Base-by-base conservation (phyloP, 1,140 invertebrate species). In the Berghia stephanieae region DNA sequence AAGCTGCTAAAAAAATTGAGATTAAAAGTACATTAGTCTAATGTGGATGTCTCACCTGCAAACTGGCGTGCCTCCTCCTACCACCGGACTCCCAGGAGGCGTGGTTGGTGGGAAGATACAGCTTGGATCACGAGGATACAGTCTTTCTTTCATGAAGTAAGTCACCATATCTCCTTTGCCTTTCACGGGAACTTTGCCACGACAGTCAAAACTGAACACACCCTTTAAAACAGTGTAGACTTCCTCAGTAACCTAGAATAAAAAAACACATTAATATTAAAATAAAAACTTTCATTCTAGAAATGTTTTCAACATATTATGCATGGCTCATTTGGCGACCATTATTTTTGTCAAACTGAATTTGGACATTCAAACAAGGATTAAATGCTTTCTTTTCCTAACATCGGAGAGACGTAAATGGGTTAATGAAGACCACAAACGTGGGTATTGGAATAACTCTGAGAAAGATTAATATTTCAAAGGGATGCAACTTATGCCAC, bases 101-200 rank as follows among this genome's bases (percentile, higher is more conserved):
- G 79, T 52, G 3, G 76, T 67, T 21, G 79, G 80, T 0, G 80
- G 77, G 60, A 79, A 80, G 8, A 66, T 75, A 18, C 74, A 76
- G 24, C 34, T 76, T 3, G 63, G 60, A 44, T 76, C 74, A 38
- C 84, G 79, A 0, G 80, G 63, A 43, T 34, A 18, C 2, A 66
- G 44, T 13, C 74, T 42, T 8, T 76, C 74, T 34, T 49, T 76
- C 31, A 99, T 90, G 88, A 97, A 97, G 87, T 97, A 98, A 0
- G 96, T 98, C 38, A 93, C 94, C 67, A 98, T 90, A 27, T 94
- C 96, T 18, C 96, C 96, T 89, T 98, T 98, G 42, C 96, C 96
- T 90, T 98, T 98, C 1, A 98, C 95, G 80, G 92, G 95, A 3
- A 94, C 97, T 0, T 94, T 93, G 0, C 96, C 96, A 55, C 96